Evolutionary conservation across 2,113 vertebrate genomes (phyloP).

Genomic region (Petromus typicus): DNA sequence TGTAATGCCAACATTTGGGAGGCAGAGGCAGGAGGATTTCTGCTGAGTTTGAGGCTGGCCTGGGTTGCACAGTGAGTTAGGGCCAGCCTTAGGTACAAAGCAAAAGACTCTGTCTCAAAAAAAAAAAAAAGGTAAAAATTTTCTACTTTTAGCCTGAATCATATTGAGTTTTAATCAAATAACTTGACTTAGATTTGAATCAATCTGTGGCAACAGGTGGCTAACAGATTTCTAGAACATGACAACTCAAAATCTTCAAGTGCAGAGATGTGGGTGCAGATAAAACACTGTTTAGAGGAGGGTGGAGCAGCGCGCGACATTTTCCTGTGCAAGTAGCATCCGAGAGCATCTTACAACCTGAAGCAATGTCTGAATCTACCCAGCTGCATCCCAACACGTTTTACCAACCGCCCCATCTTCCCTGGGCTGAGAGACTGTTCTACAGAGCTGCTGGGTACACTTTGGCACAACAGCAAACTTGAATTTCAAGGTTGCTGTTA

Average conservation of each 20-base stretch:
- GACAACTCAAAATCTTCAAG: constrained; percentile 49
- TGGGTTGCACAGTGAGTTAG: too few species aligned
- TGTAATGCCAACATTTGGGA: too few species aligned
- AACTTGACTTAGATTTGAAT: constrained; percentile 58
- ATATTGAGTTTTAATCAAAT: constrained; percentile 54
- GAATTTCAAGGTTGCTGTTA: constrained; percentile 32
- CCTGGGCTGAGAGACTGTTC: background rate
- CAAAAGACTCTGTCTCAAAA: too few species aligned
- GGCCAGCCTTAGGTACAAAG: too few species aligned
- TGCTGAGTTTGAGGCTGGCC: too few species aligned
- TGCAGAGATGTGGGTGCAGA: constrained; percentile 59
- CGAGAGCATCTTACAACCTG: background rate
- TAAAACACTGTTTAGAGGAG: constrained; percentile 2
- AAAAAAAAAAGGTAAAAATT: too few species aligned
- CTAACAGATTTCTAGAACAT: constrained; percentile 63
- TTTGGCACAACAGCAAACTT: background rate
- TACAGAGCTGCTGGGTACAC: rapidly evolving
- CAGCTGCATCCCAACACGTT: background rate
- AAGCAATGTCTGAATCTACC: background rate
- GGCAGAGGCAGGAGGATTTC: too few species aligned
- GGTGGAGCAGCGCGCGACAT: rapidly evolving
- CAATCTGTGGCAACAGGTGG: constrained; percentile 60
- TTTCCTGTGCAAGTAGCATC: background rate
- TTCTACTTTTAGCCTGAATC: background rate
- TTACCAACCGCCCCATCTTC: background rate